These are phyloP conservation scores for Sphenodon punctatus DNA, from an alignment of 2,797 vertebrate genomes.

Conservation along the genomic window DNA sequence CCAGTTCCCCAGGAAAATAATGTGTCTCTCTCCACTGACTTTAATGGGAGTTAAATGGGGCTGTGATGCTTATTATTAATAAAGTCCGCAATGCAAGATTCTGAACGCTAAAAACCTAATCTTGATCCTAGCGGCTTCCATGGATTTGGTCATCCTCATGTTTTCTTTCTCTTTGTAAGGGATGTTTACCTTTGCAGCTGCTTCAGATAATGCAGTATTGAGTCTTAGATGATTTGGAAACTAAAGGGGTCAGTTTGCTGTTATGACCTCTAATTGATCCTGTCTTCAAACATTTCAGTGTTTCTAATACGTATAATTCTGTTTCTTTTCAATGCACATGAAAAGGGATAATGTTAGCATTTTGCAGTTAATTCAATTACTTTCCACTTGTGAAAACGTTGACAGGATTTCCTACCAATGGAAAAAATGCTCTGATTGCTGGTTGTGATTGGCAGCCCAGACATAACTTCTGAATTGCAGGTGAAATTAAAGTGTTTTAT, in stretches of 20 bases:
- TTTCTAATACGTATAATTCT: slow-evolving; percentile 23
- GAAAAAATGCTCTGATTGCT: slow-evolving; percentile 27
- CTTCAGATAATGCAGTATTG: neutral
- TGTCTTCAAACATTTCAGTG: slow-evolving; percentile 57
- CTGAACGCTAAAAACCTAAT: neutral
- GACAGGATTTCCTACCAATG: slow-evolving; percentile 56
- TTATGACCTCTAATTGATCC: slow-evolving; percentile 47
- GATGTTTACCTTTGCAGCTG: neutral
- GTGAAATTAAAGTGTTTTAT: slow-evolving; percentile 49
- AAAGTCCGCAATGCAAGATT: neutral
- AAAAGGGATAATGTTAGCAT: slow-evolving; percentile 58
- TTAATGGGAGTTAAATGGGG: neutral
- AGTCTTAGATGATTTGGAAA: neutral
- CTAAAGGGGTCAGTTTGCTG: slow-evolving; percentile 10
- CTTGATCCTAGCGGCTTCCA: neutral
- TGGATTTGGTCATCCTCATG: neutral
- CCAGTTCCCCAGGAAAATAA: neutral
- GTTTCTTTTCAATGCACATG: slow-evolving; percentile 48
- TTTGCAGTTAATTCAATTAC: slow-evolving; percentile 71
- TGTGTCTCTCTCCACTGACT: neutral
- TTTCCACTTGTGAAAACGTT: slow-evolving; percentile 64
- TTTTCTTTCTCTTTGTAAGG: neutral
- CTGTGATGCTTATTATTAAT: neutral
- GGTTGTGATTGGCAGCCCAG: slow-evolving; percentile 55
- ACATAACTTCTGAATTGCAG: slow-evolving; percentile 54